Evolutionary conservation across 2,797 vertebrate species (phyloP).

Genomic region (Tolypeutes matacus): DNA sequence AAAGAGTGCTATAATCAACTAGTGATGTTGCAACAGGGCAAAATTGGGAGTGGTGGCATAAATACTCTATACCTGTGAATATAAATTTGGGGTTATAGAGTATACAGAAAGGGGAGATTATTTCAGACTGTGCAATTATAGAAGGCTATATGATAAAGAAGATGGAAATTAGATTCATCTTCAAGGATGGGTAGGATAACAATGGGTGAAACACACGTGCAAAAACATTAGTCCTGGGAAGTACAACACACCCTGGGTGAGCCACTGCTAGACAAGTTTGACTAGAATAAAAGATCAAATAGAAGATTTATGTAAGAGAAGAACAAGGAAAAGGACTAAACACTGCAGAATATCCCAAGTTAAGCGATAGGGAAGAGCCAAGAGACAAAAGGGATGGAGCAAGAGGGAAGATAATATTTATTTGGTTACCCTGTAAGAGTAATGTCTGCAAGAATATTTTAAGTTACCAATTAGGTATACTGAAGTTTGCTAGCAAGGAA

Average conservation of each 20-base stretch:
- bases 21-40: conserved; percentile 2
- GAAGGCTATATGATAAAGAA: background rate
- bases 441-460: background rate
- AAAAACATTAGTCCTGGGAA: background rate
- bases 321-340: background rate
- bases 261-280: background rate
- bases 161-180: background rate
- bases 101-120: background rate
- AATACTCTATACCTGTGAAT: background rate
- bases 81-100: background rate
- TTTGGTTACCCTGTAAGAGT: background rate
- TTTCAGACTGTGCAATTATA: background rate
- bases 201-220: background rate
- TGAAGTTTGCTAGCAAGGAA: background rate
- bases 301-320: background rate
- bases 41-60: background rate
- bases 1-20: background rate
- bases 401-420: background rate
- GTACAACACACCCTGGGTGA: background rate
- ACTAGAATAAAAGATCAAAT: background rate
- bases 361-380: background rate
- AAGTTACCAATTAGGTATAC: background rate
- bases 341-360: background rate
- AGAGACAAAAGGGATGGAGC: background rate
- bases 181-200: background rate